Evolutionary conservation across 1,140 invertebrate species (phyloP).

Genomic region (Euwallacea fornicatus): DNA sequence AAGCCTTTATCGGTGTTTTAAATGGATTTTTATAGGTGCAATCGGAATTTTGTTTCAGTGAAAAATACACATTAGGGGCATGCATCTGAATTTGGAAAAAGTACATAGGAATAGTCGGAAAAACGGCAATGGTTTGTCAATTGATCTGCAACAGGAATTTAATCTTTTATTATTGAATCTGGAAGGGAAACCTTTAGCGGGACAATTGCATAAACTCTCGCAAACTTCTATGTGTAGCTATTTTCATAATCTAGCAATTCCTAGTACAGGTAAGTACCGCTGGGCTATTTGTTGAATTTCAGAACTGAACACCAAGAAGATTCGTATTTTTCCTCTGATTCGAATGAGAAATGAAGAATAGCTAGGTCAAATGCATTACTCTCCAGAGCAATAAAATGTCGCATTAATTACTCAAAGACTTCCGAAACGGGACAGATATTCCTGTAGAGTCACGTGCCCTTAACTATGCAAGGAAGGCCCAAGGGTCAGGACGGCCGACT

Average conservation of each 20-base stretch:
- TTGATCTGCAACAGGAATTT: no score
- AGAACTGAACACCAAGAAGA: neutral
- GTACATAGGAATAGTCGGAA: no score
- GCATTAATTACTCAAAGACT: neutral
- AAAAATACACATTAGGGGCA: no score
- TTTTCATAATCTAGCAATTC: neutral
- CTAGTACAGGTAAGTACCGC: no score
- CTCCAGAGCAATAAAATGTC: constrained; percentile 1
- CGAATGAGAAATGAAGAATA: neutral
- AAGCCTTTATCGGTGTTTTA: neutral
- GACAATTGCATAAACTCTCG: neutral
- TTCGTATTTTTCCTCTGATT: neutral
- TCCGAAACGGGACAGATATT: constrained; percentile 5
- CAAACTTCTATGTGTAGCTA: neutral
- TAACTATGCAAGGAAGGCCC: constrained; percentile 24
- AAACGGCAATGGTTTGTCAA: no score
- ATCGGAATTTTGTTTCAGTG: neutral
- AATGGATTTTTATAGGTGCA: neutral
- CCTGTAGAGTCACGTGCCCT: constrained; percentile 20
- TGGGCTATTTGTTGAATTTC: neutral
- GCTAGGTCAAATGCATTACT: neutral
- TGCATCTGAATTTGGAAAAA: no score
- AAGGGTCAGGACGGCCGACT: constrained; percentile 17
- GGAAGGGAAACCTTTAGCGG: neutral
- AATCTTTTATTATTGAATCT: neutral